These are phyloP conservation scores for Diadema setosum DNA, from an alignment of 35 echinoderm and acorn worm species.

Conservation along the genomic window DNA sequence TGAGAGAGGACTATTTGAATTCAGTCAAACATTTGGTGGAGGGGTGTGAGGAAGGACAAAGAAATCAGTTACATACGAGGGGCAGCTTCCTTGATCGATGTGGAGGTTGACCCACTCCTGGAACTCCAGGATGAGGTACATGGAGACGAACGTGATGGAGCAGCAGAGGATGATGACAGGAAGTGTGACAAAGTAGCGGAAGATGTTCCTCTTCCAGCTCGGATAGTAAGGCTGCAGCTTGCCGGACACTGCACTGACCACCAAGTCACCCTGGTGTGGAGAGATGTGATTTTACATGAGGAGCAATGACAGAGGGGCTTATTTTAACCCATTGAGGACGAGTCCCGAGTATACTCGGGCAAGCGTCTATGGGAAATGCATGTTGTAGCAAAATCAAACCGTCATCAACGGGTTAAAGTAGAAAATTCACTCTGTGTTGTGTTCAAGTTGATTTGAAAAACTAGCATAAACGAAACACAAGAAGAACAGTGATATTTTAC, in stretches of 20 bases:
- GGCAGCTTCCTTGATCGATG: slow-evolving; percentile 32
- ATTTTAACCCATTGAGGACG: too few species aligned
- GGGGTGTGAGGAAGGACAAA: too few species aligned
- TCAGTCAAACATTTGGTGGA: too few species aligned
- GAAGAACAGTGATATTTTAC: too few species aligned
- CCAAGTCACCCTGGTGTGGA: slow-evolving; percentile 46
- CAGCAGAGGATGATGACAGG: slow-evolving; percentile 93
- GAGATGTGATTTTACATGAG: too few species aligned
- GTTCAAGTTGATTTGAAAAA: too few species aligned
- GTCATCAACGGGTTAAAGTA: neutral
- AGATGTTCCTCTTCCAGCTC: slow-evolving; percentile 87
- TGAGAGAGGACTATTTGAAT: too few species aligned
- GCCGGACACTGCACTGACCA: slow-evolving; percentile 73
- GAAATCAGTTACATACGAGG: slow-evolving; percentile 35
- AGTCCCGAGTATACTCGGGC: too few species aligned
- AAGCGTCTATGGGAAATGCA: too few species aligned
- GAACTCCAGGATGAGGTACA: slow-evolving; percentile 82
- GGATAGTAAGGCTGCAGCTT: slow-evolving; percentile 77
- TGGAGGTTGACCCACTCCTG: slow-evolving; percentile 84
- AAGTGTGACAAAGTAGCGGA: slow-evolving; percentile 88
- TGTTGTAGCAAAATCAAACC: too few species aligned
- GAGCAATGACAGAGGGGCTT: too few species aligned
- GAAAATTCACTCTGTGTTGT: neutral
- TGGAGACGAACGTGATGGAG: slow-evolving; percentile 47
- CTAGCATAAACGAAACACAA: too few species aligned